A percentile compares a stretch with the other conserved stretches of the same genome.
phyloP scores from a whole-genome alignment of 1,140 invertebrate genomes.

The Drosophila bipectinata region DNA sequence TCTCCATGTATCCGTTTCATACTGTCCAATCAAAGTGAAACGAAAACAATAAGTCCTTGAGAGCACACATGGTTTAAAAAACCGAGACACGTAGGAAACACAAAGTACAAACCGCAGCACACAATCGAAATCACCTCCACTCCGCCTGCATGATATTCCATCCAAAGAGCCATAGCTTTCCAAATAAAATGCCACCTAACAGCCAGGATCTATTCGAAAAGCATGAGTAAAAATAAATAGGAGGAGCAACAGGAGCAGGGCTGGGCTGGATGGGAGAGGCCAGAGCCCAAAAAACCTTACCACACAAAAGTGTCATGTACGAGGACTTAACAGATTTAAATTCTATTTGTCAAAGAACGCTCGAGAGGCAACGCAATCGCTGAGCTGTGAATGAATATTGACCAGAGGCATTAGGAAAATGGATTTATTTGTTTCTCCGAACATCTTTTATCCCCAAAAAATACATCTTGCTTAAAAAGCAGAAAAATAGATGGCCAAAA shows the following conservation, averaged over 20 bases:
- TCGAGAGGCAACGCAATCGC: constrained; percentile 3
- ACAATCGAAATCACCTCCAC: constrained; percentile 79
- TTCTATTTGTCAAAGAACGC: constrained; percentile 64
- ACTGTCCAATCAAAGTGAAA: constrained; percentile 48
- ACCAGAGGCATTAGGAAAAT: background rate
- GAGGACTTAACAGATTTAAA: constrained; percentile 79
- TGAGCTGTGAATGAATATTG: constrained; percentile 1
- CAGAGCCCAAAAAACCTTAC: constrained; percentile 33
- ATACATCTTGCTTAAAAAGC: background rate
- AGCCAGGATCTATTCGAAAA: constrained; percentile 13
- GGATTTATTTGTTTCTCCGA: background rate
- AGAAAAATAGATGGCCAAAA: background rate
- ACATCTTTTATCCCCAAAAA: background rate
- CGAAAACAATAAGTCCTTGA: constrained; percentile 61
- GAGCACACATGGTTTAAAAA: constrained; percentile 73
- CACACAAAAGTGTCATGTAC: constrained; percentile 75
- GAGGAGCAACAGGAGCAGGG: constrained; percentile 19
- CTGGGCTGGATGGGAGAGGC: background rate
- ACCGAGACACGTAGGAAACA: constrained; percentile 73
- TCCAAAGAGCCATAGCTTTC: constrained; percentile 50
- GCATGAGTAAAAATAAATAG: constrained; percentile 66
- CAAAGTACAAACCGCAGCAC: constrained; percentile 76
- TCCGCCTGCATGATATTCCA: constrained; percentile 39
- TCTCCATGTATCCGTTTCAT: constrained; percentile 6
- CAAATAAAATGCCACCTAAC: constrained; percentile 49